phyloP scores from a whole-genome alignment of 2,888 invertebrate genomes.

The Unio pictorum region DNA sequence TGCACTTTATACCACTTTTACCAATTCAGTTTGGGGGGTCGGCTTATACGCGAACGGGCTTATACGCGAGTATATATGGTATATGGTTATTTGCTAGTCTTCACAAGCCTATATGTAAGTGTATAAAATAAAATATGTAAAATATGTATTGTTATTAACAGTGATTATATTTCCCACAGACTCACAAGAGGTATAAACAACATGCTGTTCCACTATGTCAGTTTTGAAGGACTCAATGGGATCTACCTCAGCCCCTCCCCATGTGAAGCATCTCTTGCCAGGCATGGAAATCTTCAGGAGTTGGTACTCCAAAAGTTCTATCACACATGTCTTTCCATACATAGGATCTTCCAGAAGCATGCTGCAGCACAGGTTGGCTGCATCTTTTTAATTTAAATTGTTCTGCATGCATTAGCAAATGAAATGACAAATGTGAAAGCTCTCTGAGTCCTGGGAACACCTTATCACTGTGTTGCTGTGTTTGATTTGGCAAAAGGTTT shows the following conservation, averaged over 20 bases:
- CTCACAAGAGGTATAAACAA: slow-evolving; percentile 81
- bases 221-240: slow-evolving; percentile 82
- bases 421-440: no score
- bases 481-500: no score
- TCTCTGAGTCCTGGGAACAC: no score
- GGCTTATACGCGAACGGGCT: no score
- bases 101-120: no score
- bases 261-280: slow-evolving; percentile 43
- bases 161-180: slow-evolving; percentile 37
- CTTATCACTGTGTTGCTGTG: no score
- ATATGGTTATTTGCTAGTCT: no score
- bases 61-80: no score
- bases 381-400: background rate
- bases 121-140: background rate
- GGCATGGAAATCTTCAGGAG: slow-evolving; percentile 70
- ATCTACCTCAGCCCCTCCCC: slow-evolving; percentile 78
- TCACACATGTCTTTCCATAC: slow-evolving; percentile 81
- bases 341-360: slow-evolving; percentile 78
- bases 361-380: slow-evolving; percentile 12
- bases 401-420: background rate
- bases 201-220: slow-evolving; percentile 83
- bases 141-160: background rate
- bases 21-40: no score
- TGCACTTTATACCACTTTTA: no score
- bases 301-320: slow-evolving; percentile 82